Conservation (phyloP, 2,113 vertebrate genomes). For the Sylvicapra grimmia region DNA sequence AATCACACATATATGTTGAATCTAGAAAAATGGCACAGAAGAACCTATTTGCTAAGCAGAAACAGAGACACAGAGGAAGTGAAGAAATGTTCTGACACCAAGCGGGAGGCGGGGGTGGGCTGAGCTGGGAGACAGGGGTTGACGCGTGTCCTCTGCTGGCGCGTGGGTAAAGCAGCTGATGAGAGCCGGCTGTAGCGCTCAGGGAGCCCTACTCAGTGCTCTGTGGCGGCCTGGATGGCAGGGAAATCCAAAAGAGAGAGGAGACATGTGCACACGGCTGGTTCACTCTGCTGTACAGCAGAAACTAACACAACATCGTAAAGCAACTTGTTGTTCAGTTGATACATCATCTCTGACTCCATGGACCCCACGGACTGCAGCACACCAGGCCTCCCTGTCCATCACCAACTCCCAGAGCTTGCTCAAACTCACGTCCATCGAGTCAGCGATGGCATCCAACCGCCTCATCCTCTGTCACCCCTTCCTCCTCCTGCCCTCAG, state of each 20-base stretch:
- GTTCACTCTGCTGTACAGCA: not conserved
- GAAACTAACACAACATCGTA: not conserved
- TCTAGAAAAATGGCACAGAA: not conserved
- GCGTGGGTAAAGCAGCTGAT: too few relatives aligned
- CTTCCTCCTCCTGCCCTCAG: not conserved
- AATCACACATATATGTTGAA: not conserved
- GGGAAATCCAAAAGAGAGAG: not conserved
- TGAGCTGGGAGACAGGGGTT: not conserved
- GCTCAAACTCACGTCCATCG: not conserved
- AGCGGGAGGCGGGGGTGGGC: not conserved
- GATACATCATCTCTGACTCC: not conserved
- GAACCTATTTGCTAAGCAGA: not conserved
- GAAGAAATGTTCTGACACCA: not conserved
- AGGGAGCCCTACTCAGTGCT: not conserved
- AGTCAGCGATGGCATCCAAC: not conserved
- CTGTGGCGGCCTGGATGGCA: not conserved
- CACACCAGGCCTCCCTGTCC: not conserved
- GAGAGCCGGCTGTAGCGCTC: not conserved
- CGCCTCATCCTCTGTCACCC: not conserved
- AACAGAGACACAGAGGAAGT: not conserved
- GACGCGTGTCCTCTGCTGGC: fast-evolving
- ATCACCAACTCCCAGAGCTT: not conserved
- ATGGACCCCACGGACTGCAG: not conserved
- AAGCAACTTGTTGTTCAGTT: not conserved
- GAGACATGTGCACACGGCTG: fast-evolving